phyloP scores from a whole-genome alignment of 2,888 invertebrate species.

The Tinea pellionella region DNA sequence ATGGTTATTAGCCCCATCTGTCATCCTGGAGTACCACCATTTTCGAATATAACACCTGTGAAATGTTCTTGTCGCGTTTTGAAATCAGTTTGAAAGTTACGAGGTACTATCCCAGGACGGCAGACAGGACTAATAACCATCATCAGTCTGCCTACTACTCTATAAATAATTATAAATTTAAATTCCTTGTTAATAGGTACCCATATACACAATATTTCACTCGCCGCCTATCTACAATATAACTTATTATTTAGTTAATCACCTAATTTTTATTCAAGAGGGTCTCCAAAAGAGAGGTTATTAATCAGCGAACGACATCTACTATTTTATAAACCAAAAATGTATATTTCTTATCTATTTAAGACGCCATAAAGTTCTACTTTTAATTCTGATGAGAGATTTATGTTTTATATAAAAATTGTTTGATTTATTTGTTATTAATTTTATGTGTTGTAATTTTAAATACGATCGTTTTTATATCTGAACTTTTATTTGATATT shows the following conservation, averaged over 20 bases:
- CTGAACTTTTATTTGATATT: too few relatives aligned
- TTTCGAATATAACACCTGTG: too few relatives aligned
- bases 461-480: not conserved
- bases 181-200: too few relatives aligned
- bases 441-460: not conserved
- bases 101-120: too few relatives aligned
- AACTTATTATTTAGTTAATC: not conserved
- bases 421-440: not conserved
- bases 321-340: not conserved
- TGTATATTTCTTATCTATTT: not conserved
- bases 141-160: too few relatives aligned
- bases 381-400: slow-evolving; percentile 8
- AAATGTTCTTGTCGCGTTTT: too few relatives aligned
- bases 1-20: too few relatives aligned
- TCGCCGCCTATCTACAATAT: not conserved
- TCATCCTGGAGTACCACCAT: too few relatives aligned
- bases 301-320: not conserved
- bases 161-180: too few relatives aligned
- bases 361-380: not conserved
- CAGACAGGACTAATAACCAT: too few relatives aligned
- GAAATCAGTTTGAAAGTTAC: too few relatives aligned
- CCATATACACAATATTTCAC: too few relatives aligned
- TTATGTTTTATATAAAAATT: not conserved
- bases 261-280: not conserved
- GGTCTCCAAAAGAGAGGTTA: not conserved